phyloP scores from a whole-genome alignment of 2,888 invertebrate genomes.

The Macrosiphum euphorbiae region DNA sequence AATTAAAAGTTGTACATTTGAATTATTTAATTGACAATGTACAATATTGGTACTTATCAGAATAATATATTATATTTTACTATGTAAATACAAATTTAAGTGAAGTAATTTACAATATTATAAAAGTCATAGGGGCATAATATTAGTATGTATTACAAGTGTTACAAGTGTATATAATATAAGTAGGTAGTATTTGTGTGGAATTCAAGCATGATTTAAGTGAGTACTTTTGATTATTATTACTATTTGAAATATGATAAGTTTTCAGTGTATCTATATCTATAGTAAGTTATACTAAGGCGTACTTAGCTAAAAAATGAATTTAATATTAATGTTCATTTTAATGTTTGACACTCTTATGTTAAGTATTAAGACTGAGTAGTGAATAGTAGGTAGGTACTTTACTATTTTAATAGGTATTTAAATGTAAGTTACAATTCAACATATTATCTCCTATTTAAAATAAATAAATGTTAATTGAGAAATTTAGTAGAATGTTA shows the following conservation, averaged over 20 bases:
- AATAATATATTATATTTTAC: background rate
- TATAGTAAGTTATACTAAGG: background rate
- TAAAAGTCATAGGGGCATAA: background rate
- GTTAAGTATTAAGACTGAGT: background rate
- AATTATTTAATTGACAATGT: background rate
- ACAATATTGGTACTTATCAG: background rate
- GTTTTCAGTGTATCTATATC: background rate
- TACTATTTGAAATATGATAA: background rate
- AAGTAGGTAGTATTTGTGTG: too few species aligned
- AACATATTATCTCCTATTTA: background rate
- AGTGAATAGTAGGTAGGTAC: background rate
- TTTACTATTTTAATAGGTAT: background rate
- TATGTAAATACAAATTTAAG: background rate
- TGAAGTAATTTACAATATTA: background rate
- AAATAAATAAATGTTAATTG: background rate
- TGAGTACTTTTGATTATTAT: background rate
- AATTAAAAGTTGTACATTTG: background rate
- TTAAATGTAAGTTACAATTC: background rate
- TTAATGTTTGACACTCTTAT: background rate
- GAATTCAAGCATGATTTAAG: background rate
- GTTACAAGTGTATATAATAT: too few species aligned
- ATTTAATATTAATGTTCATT: background rate
- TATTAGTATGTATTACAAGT: background rate
- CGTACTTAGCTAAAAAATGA: background rate
- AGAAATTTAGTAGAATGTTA: background rate